Base-by-base conservation (phyloP, 2,888 invertebrate species). In the Ophion slaviceki region DNA sequence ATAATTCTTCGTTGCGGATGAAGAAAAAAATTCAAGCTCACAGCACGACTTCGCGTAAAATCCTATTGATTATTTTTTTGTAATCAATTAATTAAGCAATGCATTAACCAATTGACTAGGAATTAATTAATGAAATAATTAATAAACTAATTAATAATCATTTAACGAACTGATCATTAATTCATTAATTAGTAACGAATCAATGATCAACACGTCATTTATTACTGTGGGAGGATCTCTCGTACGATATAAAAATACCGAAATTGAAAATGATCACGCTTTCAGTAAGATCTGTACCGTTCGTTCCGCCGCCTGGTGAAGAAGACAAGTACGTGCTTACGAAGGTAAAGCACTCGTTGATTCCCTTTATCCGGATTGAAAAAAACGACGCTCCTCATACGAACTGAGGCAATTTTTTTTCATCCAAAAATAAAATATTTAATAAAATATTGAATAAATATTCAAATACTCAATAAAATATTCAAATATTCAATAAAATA, bases 311-410 rank as follows among this genome's bases (percentile, higher is more conserved):
- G 11, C 90, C 91, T 0, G 93, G 91, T 28, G 90, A 93, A 86
- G 91, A 92, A 59, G 88, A 92, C 72, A 93, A 93, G 76, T 94
- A 94, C 64, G 82, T 92, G 59, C 86, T 92, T 6, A 91, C 89
- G 3, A 93, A 92, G 90, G 93, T 93, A 88, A 87, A 47, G 45
- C 14, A 61, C 47, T 45, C n/a, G 32, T 2, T 7, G 4, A 3
- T 1, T 17, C 8, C 14, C 20, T 17, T 7, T 8, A 53, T 32
- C 20, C 7, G 2, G 36, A 61, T 47, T 62, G 2, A 14, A 67
- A 57, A 78, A 57, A 71, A 17, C 62, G 53, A 57, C 64, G 68
- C 17, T 40, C 40, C 64, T 28, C 28, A 20, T 28, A 67, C 70
- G 53, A 14, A 47, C 3, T 14, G 74, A 62, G 8, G 11, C n/a